Evolutionary conservation across 1,140 invertebrate species (phyloP).

Genomic region (Mactra quadrangularis): DNA sequence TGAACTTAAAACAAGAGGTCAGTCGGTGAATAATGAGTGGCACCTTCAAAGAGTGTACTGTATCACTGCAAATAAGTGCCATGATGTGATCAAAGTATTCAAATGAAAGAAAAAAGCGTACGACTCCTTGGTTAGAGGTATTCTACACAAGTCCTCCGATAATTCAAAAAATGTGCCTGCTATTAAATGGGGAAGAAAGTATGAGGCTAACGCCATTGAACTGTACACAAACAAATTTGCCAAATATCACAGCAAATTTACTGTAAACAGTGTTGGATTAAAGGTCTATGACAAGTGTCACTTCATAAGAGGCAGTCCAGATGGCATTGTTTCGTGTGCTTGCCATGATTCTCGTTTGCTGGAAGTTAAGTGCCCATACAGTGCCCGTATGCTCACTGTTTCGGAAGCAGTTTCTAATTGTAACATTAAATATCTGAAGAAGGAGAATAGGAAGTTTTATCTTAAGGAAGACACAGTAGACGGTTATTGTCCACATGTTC

Average conservation of each 20-base stretch:
- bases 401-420: constrained; percentile 1
- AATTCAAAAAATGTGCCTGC: constrained; percentile 5
- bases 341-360: constrained; percentile 1
- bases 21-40: constrained; percentile 9
- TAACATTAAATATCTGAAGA: constrained; percentile 22
- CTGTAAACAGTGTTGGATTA: neutral
- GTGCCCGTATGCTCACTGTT: constrained; percentile 2
- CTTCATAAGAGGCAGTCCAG: constrained; percentile 27
- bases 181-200: constrained; percentile 8
- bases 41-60: neutral
- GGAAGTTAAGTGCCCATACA: constrained; percentile 24
- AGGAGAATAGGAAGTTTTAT: constrained; percentile 3
- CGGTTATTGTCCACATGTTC: constrained; percentile 2
- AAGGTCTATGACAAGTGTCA: neutral
- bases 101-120: no score
- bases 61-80: no score
- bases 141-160: neutral
- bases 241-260: neutral
- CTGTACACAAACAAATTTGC: constrained; percentile 14
- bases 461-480: neutral
- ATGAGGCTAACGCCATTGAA: constrained; percentile 1
- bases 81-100: neutral
- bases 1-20: constrained; percentile 1
- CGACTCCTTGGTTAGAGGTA: no score
- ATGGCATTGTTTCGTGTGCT: constrained; percentile 5